Percentiles rank a stretch among this genome's conserved stretches.
Evolutionary conservation across 2,888 invertebrate species (phyloP).

Genomic region (Andrena camellia): DNA sequence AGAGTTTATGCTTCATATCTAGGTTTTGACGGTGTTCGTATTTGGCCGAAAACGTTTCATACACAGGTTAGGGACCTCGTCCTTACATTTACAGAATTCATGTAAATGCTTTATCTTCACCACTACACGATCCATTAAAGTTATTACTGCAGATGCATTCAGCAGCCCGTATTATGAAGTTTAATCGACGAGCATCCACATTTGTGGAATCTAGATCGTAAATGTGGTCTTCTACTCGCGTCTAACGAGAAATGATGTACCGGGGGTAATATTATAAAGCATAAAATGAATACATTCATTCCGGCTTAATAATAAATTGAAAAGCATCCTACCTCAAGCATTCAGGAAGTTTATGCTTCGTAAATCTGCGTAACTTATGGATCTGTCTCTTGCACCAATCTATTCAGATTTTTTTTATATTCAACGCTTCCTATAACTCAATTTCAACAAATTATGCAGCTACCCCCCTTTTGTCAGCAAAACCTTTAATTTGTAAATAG

Average conservation of each 20-base stretch:
- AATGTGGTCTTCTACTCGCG: not conserved
- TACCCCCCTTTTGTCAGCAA: too few species aligned
- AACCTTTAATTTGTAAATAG: too few species aligned
- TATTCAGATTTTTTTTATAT: too few species aligned
- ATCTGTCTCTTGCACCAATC: too few species aligned
- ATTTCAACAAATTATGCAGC: too few species aligned
- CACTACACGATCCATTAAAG: not conserved
- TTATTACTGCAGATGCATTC: constrained; percentile 6
- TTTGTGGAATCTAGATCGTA: not conserved
- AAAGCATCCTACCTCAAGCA: too few species aligned
- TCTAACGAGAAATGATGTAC: not conserved
- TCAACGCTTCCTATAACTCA: too few species aligned
- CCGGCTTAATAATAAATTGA: not conserved
- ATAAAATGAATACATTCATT: not conserved
- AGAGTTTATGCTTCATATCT: constrained; percentile 8
- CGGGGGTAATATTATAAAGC: not conserved
- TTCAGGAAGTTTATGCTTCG: too few species aligned
- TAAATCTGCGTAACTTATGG: too few species aligned
- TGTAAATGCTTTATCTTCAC: not conserved
- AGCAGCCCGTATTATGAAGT: not conserved
- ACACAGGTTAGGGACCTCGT: not conserved
- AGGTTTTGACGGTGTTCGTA: not conserved
- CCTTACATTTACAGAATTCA: not conserved
- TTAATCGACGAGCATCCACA: not conserved
- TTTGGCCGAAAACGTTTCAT: not conserved